Percentiles rank a stretch among this genome's conserved stretches.
Evolutionary conservation across 2,888 invertebrate genomes (phyloP).

Genomic region (Druceiella hillmani): DNA sequence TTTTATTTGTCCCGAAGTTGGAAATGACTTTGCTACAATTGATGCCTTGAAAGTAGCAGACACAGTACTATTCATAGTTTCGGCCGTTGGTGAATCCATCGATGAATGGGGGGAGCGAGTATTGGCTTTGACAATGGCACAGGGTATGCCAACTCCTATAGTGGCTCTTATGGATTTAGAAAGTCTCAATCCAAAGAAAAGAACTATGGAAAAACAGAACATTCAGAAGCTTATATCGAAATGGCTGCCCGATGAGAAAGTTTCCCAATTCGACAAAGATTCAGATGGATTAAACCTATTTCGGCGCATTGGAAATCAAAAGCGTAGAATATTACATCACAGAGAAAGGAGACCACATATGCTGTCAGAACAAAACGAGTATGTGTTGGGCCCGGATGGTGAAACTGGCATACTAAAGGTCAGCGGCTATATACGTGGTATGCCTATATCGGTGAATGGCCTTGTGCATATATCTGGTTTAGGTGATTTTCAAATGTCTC

Average conservation of each 20-base stretch:
- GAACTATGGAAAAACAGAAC: slow-evolving; percentile 60
- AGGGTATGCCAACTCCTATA: slow-evolving; percentile 73
- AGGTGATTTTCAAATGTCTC: slow-evolving; percentile 88
- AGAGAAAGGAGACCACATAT: slow-evolving; percentile 80
- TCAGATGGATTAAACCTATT: slow-evolving; percentile 65
- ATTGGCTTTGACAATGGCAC: slow-evolving; percentile 72
- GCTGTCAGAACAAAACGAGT: slow-evolving; percentile 74
- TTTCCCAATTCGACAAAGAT: slow-evolving; percentile 69
- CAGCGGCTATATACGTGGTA: slow-evolving; percentile 83
- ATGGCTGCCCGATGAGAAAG: slow-evolving; percentile 78
- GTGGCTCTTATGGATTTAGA: slow-evolving; percentile 71
- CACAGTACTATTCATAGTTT: slow-evolving; percentile 73
- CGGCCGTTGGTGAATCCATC: slow-evolving; percentile 65
- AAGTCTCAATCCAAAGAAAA: slow-evolving; percentile 66
- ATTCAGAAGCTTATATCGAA: slow-evolving; percentile 62
- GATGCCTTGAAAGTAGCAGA: slow-evolving; percentile 87
- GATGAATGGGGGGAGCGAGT: slow-evolving; percentile 78
- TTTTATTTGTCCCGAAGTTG: slow-evolving; percentile 67
- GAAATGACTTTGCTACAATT: slow-evolving; percentile 67
- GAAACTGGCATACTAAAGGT: slow-evolving; percentile 67
- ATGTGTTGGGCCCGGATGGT: slow-evolving; percentile 42
- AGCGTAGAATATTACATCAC: slow-evolving; percentile 65
- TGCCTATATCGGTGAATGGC: slow-evolving; percentile 78
- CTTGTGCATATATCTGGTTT: slow-evolving; percentile 88
- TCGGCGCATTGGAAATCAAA: slow-evolving; percentile 73